A percentile compares a stretch with the other conserved stretches of the same genome.
These are phyloP conservation scores for Ceyx melanurus DNA, from an alignment of 2,113 vertebrate genomes.

Conservation along the genomic window DNA sequence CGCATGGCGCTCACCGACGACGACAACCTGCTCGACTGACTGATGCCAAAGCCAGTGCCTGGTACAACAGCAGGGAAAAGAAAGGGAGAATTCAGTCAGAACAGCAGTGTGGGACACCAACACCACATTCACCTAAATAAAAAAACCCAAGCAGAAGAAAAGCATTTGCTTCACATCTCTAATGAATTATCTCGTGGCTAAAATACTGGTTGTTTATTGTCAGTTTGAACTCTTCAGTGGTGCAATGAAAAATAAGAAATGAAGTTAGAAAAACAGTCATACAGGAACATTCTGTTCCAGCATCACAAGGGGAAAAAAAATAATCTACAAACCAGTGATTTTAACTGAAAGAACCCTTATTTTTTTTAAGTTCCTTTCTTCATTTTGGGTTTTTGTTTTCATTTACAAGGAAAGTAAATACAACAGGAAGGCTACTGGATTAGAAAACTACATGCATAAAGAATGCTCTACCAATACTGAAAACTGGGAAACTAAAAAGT, in stretches of 20 bases:
- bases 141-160: constrained; percentile 63
- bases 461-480: constrained; percentile 40
- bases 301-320: rapidly evolving
- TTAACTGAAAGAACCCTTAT: background rate
- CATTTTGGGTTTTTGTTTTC: constrained; percentile 75
- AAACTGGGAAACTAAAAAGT: constrained; percentile 40
- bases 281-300: background rate
- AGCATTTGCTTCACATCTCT: background rate
- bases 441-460: constrained; percentile 63
- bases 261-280: background rate
- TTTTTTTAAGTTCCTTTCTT: constrained; percentile 19
- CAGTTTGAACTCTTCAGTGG: background rate
- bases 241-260: background rate
- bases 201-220: background rate
- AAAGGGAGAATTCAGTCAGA: background rate
- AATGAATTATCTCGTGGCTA: background rate
- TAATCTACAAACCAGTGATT: background rate
- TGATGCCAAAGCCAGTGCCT: constrained; percentile 89
- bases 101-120: background rate
- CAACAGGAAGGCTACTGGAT: constrained; percentile 29
- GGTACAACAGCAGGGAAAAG: constrained; percentile 30
- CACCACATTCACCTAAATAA: background rate
- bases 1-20: constrained; percentile 97
- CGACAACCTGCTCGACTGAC: constrained; percentile 89
- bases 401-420: constrained; percentile 39